Conservation (phyloP, 2,113 vertebrate species). For the Amia ocellicauda region DNA sequence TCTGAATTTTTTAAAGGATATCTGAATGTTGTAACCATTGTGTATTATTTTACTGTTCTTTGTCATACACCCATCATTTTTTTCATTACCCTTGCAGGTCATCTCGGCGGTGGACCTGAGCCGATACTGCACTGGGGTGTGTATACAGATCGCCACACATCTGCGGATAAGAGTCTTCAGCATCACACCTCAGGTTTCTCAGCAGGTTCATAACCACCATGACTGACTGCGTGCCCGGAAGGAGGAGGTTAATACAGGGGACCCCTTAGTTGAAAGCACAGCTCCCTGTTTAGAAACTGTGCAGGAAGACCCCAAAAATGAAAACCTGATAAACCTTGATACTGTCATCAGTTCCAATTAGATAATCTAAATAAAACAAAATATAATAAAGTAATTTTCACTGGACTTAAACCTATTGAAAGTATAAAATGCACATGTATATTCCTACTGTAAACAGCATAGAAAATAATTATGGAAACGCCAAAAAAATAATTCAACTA, state of each 20-base stretch:
- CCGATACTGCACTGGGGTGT: slow-evolving; percentile 84
- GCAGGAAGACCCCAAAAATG: slow-evolving; percentile 42
- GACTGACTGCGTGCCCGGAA: slow-evolving; percentile 85
- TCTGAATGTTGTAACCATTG: no score
- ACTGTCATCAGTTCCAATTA: slow-evolving; percentile 48
- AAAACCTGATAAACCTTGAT: slow-evolving; percentile 58
- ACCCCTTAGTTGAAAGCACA: slow-evolving; percentile 37
- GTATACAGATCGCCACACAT: slow-evolving; percentile 90
- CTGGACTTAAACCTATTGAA: not conserved
- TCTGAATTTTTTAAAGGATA: no score
- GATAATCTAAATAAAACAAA: slow-evolving; percentile 28
- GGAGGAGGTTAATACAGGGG: slow-evolving; percentile 72
- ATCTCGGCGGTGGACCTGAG: slow-evolving; percentile 84
- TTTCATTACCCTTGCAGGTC: slow-evolving; percentile 61
- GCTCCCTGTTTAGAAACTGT: slow-evolving; percentile 60
- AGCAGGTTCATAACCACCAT: slow-evolving; percentile 73
- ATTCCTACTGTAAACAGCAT: not conserved
- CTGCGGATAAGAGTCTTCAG: slow-evolving; percentile 91
- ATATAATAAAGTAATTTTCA: not conserved
- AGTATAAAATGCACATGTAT: slow-evolving; percentile 15
- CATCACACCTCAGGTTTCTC: slow-evolving; percentile 74
- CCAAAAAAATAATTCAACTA: no score
- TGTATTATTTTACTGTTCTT: no score
- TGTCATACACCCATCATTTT: no score
- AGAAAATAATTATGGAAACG: slow-evolving; percentile 7